phyloP scores from a whole-genome alignment of 2,113 vertebrate genomes.

The Barnardius zonarius region DNA sequence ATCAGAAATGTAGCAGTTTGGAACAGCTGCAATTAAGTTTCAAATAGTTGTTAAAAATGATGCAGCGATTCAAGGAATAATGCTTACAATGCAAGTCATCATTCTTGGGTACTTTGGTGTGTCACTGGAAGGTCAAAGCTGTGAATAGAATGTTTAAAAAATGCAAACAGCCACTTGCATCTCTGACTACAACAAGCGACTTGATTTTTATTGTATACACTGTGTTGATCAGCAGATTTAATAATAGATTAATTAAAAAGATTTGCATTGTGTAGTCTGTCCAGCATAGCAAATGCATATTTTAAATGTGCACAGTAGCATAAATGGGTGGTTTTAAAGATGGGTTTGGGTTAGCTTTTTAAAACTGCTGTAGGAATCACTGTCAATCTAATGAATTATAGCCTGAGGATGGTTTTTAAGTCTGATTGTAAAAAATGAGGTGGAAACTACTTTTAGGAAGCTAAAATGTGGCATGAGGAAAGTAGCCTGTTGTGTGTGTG shows the following conservation, averaged over 20 bases:
- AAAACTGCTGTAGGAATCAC: not conserved
- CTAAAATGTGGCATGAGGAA: rapidly evolving
- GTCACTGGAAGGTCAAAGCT: not conserved
- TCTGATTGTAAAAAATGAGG: not conserved
- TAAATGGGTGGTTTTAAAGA: not conserved
- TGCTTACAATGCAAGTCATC: not conserved
- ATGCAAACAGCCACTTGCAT: not conserved
- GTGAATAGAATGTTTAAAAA: not conserved
- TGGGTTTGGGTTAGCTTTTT: not conserved
- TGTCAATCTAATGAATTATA: not conserved
- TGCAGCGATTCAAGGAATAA: not conserved
- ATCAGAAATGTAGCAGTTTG: not conserved
- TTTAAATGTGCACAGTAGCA: not conserved
- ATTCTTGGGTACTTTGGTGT: not conserved
- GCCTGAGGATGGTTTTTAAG: not conserved
- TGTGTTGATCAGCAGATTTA: not conserved
- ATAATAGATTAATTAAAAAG: not conserved
- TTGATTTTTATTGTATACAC: not conserved
- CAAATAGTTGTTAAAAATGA: not conserved
- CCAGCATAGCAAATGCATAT: not conserved
- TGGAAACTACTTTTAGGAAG: not conserved
- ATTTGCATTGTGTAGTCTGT: not conserved
- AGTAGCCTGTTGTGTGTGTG: rapidly evolving
- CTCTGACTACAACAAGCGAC: not conserved
- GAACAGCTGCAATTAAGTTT: not conserved